Conservation (phyloP, 92 coral and sea anemone genomes). For the Epizoanthus scotinus region DNA sequence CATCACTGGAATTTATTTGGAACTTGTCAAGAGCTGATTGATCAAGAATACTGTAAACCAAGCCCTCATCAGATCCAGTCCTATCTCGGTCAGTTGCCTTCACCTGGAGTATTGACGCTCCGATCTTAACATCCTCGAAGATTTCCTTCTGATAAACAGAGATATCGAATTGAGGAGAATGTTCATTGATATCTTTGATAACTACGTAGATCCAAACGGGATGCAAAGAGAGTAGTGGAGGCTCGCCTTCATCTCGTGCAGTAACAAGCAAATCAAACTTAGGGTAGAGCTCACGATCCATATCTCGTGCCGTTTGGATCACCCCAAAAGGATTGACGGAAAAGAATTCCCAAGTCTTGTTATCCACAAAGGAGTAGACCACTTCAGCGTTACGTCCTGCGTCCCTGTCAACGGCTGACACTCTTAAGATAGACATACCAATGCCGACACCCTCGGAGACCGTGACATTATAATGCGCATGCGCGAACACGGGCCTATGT, state of each 20-base stretch:
- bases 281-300: slow-evolving; percentile 47
- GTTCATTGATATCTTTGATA: slow-evolving; percentile 47
- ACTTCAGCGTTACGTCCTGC: slow-evolving; percentile 53
- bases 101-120: slow-evolving; percentile 52
- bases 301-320: slow-evolving; percentile 17
- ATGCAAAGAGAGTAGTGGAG: slow-evolving; percentile 25
- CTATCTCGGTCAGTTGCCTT: slow-evolving; percentile 49
- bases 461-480: slow-evolving; percentile 31
- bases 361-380: slow-evolving; percentile 37
- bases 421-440: slow-evolving; percentile 46
- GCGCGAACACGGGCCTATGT: slow-evolving; percentile 57
- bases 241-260: slow-evolving; percentile 53
- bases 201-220: slow-evolving; percentile 32
- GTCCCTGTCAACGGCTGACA: slow-evolving; percentile 51
- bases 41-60: slow-evolving; percentile 41
- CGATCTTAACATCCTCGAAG: slow-evolving; percentile 34
- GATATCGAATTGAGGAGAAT: slow-evolving; percentile 55
- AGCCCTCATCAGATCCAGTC: slow-evolving; percentile 6
- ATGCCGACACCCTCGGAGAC: slow-evolving; percentile 51
- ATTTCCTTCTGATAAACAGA: slow-evolving; percentile 52
- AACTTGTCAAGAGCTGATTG: slow-evolving; percentile 17
- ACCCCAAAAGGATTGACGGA: slow-evolving; percentile 43
- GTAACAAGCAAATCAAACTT: slow-evolving; percentile 40
- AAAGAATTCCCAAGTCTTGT: slow-evolving; percentile 45
- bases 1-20: slow-evolving; percentile 45